Base-by-base conservation (phyloP, 2,113 vertebrate species). In the Chaenocephalus aceratus region DNA sequence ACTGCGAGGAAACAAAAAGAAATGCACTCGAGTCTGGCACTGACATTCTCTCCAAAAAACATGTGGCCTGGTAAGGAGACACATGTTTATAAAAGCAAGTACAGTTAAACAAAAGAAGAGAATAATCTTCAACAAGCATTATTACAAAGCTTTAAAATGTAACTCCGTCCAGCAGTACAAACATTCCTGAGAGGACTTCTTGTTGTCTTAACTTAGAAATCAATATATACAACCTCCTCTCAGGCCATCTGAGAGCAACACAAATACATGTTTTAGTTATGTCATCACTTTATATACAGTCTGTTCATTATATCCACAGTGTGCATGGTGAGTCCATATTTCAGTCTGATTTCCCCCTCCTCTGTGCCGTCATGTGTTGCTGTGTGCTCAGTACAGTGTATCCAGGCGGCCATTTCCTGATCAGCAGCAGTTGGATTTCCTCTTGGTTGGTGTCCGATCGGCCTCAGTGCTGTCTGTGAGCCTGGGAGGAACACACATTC, bases 341-440 rank as follows among this genome's bases (percentile, higher is more conserved):
- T 72, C 49, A 51, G 54, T 45, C 54, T 2, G n/a, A 10, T 76
- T 45, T 64, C 16, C 67, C 34, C 21, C n/a, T 44, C n/a, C 26
- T 14, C 7, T 44, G 61, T 23, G 30, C 48, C 6, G 0, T 49
- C 59, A 6, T 1, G 53, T 61, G 67, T 57, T 14, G 58, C 14
- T 11, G 11, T 65, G 63, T 26, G 7, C 21, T 41, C 1, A 8
- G 18, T 30, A 5, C 58, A 7, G 30, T 34, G 30, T 18, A 14
- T 73, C 21, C 66, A 36, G 23, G 44, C 5, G 30, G 30, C 6
- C 34, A 1, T 10, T 51, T 41, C 52, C 41, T 48, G 23, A 36
- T 54, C 93, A 95, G 91, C 98, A 99, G 82, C 97, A 99, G 23
- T 94, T 95, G 69, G 93, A 14, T 53, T 95, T 97, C 88, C 94